These are phyloP conservation scores for Plecturocebus donacophilus DNA, from an alignment of 2,113 vertebrate genomes.

Conservation along the genomic window DNA sequence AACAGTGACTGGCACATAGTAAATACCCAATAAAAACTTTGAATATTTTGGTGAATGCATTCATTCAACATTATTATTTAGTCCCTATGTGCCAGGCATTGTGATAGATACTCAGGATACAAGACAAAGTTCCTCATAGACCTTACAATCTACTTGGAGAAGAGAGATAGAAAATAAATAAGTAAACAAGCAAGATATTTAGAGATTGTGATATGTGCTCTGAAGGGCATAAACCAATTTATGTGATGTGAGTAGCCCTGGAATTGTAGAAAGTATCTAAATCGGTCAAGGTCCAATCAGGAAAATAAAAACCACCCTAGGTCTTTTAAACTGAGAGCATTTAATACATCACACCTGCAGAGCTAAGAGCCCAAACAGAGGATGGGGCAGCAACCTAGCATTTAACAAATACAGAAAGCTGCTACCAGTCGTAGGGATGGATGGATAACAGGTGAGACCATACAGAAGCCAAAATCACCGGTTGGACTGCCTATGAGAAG, in stretches of 20 bases:
- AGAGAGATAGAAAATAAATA: not conserved
- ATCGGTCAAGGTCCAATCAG: not conserved
- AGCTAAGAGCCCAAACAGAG: constrained; percentile 14
- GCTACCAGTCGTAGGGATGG: not conserved
- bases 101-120: not conserved
- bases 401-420: not conserved
- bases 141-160: constrained; percentile 13
- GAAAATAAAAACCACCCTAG: not conserved
- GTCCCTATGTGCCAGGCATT: not conserved
- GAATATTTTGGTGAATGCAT: not conserved
- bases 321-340: not conserved
- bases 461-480: not conserved
- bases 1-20: not conserved
- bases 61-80: constrained; percentile 18
- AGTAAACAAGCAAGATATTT: not conserved
- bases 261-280: not conserved
- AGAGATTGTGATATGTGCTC: not conserved
- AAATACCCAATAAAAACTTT: not conserved
- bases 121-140: constrained; percentile 2
- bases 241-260: not conserved
- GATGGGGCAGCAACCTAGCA: not conserved
- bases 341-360: not conserved
- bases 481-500: not conserved
- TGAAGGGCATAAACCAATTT: not conserved
- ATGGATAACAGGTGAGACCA: not conserved